phyloP scores from a whole-genome alignment of 2,888 invertebrate species.

The Incurvaria masculella region DNA sequence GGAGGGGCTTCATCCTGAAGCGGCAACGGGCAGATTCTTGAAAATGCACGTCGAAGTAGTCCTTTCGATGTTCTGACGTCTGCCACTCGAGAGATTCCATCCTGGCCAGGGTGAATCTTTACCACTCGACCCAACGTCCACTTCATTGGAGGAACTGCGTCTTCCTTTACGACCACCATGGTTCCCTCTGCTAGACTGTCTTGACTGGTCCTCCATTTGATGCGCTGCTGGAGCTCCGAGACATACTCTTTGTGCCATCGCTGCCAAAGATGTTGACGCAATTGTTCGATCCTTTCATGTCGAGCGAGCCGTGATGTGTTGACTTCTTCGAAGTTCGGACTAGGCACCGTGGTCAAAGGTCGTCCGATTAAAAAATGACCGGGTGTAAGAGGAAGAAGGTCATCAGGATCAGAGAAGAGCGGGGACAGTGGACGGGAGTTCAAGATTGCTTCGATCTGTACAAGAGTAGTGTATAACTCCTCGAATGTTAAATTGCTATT shows the following conservation, averaged over 20 bases:
- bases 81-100: slow-evolving; percentile 23
- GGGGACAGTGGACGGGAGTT: slow-evolving; percentile 21
- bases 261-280: too few relatives aligned
- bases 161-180: slow-evolving; percentile 21
- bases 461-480: slow-evolving; percentile 14
- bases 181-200: slow-evolving; percentile 20
- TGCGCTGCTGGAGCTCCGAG: too few relatives aligned
- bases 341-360: slow-evolving; percentile 11
- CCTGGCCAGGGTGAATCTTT: slow-evolving; percentile 25
- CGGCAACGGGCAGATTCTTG: too few relatives aligned
- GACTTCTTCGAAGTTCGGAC: too few relatives aligned
- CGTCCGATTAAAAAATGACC: slow-evolving; percentile 23
- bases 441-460: slow-evolving; percentile 18
- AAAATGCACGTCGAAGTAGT: slow-evolving; percentile 15
- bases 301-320: too few relatives aligned
- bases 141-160: slow-evolving; percentile 24
- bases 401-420: slow-evolving; percentile 17
- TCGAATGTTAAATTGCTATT: slow-evolving; percentile 12
- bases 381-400: slow-evolving; percentile 20
- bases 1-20: too few relatives aligned
- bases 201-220: too few relatives aligned
- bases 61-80: slow-evolving; percentile 26
- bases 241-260: too few relatives aligned
- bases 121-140: slow-evolving; percentile 27
- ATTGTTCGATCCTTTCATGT: too few relatives aligned